These are phyloP conservation scores for Crypturellus tataupa DNA, from an alignment of 2,797 vertebrate species.

Conservation along the genomic window DNA sequence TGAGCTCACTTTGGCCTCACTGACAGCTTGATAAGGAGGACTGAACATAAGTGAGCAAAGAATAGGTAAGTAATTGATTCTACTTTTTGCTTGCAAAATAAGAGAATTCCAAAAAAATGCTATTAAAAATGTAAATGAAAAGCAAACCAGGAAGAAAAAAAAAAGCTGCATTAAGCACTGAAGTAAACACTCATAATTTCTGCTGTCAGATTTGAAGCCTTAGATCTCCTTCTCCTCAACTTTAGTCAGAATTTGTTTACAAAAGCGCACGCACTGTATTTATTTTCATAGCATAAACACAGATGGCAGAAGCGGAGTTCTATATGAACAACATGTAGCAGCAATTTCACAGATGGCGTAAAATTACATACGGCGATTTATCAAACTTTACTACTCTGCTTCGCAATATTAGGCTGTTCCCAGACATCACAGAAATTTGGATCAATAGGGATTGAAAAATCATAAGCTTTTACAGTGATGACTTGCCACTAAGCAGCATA, in stretches of 20 bases:
- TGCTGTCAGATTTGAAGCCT: slow-evolving; percentile 51
- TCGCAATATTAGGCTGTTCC: slow-evolving; percentile 35
- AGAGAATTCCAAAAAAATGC: slow-evolving; percentile 5
- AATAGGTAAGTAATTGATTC: background rate
- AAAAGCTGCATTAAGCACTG: background rate
- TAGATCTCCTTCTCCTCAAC: slow-evolving; percentile 40
- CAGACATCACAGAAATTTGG: slow-evolving; percentile 65
- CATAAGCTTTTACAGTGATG: slow-evolving; percentile 35
- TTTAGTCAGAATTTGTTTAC: slow-evolving; percentile 56
- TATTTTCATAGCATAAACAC: slow-evolving; percentile 70
- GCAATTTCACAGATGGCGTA: slow-evolving; percentile 62
- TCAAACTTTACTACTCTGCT: slow-evolving; percentile 27
- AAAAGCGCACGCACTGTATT: slow-evolving; percentile 49
- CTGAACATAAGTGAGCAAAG: background rate
- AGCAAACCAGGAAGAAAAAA: background rate
- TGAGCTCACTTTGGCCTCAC: background rate
- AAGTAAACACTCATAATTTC: slow-evolving; percentile 63
- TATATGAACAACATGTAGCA: slow-evolving; percentile 56
- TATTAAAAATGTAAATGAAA: background rate
- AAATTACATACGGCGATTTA: slow-evolving; percentile 36
- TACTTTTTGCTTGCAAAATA: background rate
- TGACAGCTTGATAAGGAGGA: background rate
- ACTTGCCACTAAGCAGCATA: slow-evolving; percentile 19
- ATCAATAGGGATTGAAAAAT: slow-evolving; percentile 58
- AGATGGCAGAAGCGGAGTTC: slow-evolving; percentile 59